These are phyloP conservation scores for Caenorhabditis plicata DNA, from an alignment of 2,888 invertebrate species.

Conservation along the genomic window DNA sequence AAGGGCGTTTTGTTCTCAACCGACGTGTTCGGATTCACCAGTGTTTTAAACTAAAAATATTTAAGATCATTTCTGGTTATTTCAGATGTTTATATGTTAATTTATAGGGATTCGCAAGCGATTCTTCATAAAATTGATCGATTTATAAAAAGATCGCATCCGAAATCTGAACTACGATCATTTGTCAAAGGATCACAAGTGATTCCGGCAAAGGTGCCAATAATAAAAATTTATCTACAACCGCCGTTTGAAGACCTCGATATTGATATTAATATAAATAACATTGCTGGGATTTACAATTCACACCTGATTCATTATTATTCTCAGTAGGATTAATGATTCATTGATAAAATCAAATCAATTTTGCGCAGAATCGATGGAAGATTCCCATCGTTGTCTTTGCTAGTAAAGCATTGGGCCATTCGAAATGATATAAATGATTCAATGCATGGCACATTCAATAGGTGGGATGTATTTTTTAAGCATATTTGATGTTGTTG, in stretches of 20 bases:
- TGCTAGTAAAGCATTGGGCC: slow-evolving; percentile 65
- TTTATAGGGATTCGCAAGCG: neutral
- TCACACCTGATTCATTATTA: slow-evolving; percentile 64
- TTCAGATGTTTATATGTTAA: too few species aligned
- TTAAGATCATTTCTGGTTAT: neutral
- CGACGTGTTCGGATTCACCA: too few species aligned
- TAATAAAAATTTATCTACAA: slow-evolving; percentile 48
- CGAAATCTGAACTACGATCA: neutral
- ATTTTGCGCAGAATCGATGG: slow-evolving; percentile 49
- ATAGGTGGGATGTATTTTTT: slow-evolving; percentile 42
- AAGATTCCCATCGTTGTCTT: slow-evolving; percentile 57
- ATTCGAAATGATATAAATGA: slow-evolving; percentile 51
- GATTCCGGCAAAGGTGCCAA: slow-evolving; percentile 45
- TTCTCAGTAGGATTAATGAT: slow-evolving; percentile 38
- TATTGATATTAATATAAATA: slow-evolving; percentile 64
- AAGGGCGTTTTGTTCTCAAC: too few species aligned
- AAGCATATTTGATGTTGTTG: neutral
- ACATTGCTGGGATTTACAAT: slow-evolving; percentile 64
- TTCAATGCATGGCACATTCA: slow-evolving; percentile 57
- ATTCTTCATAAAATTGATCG: neutral
- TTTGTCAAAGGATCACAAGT: neutral
- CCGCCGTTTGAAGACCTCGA: slow-evolving; percentile 47
- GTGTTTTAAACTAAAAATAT: neutral
- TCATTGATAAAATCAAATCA: neutral
- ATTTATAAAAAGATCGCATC: neutral